These are phyloP conservation scores for Platynereis dumerilii DNA, from an alignment of 2,888 invertebrate genomes.

Conservation along the genomic window DNA sequence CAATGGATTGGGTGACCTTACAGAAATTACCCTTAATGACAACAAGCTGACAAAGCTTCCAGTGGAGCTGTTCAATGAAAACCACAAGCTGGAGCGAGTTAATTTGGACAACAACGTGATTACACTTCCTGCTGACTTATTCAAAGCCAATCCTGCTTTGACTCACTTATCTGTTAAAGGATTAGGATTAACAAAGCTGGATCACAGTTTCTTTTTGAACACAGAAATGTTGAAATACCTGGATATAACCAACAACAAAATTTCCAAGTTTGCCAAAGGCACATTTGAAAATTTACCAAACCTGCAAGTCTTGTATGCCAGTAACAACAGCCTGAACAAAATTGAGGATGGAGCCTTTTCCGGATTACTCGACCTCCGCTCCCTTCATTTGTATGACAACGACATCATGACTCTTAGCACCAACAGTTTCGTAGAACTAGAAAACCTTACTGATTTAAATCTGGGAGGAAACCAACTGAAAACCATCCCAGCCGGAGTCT, in stretches of 20 bases:
- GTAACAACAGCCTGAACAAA: slow-evolving; percentile 8
- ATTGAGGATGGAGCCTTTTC: slow-evolving; percentile 5
- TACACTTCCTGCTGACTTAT: no score
- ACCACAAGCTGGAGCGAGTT: background rate
- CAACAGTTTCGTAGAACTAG: slow-evolving; percentile 9
- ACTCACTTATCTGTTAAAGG: no score
- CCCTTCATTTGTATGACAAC: slow-evolving; percentile 13
- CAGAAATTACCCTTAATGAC: slow-evolving; percentile 4
- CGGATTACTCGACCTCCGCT: background rate
- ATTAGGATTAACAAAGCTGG: background rate
- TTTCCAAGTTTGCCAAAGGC: background rate
- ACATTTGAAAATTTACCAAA: slow-evolving; percentile 6
- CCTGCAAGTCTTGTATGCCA: slow-evolving; percentile 7
- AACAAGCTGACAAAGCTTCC: slow-evolving; percentile 4
- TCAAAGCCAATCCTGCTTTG: no score
- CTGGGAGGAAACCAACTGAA: no score
- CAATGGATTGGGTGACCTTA: slow-evolving; percentile 1
- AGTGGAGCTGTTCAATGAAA: background rate
- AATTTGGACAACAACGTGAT: background rate
- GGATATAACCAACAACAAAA: slow-evolving; percentile 10
- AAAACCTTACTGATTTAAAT: slow-evolving; percentile 3
- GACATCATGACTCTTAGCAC: background rate
- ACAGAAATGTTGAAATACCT: background rate
- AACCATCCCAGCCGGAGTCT: no score
- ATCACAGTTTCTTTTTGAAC: slow-evolving; percentile 8